Percentiles rank a stretch among this genome's conserved stretches.
These are phyloP conservation scores for Nothocercus nigrocapillus DNA, from an alignment of 2,113 vertebrate species.

Conservation along the genomic window DNA sequence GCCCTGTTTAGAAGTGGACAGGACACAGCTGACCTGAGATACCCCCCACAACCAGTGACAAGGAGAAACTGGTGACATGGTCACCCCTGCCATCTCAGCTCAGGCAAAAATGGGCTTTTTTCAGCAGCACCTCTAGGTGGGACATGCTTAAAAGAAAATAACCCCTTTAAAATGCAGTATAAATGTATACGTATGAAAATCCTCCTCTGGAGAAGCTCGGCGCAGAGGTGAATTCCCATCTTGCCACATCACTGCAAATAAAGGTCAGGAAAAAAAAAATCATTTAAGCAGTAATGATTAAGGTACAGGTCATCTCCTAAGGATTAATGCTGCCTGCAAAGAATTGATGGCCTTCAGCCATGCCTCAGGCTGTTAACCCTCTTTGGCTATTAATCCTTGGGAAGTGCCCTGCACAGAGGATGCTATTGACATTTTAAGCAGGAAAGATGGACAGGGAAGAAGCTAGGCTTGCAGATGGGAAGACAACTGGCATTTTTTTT, in stretches of 20 bases:
- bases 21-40: neutral
- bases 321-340: constrained; percentile 57
- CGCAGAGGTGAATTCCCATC: neutral
- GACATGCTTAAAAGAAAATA: neutral
- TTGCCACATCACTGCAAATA: constrained; percentile 52
- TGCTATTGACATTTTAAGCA: constrained; percentile 32
- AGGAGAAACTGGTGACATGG: neutral
- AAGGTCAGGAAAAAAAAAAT: constrained; percentile 54
- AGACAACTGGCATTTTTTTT: neutral
- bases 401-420: neutral
- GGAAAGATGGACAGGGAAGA: neutral
- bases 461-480: neutral
- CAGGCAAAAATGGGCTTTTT: neutral
- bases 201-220: neutral
- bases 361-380: constrained; percentile 51
- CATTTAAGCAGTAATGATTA: constrained; percentile 43
- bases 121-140: neutral
- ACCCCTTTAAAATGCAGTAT: neutral
- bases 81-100: neutral
- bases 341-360: constrained; percentile 49
- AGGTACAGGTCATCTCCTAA: constrained; percentile 45
- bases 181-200: neutral
- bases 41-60: neutral
- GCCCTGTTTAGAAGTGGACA: neutral
- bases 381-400: constrained; percentile 30